Percentiles rank a stretch among this genome's conserved stretches.
Conservation (phyloP, 2,888 invertebrate species). For the Ditylenchus weischeri region DNA sequence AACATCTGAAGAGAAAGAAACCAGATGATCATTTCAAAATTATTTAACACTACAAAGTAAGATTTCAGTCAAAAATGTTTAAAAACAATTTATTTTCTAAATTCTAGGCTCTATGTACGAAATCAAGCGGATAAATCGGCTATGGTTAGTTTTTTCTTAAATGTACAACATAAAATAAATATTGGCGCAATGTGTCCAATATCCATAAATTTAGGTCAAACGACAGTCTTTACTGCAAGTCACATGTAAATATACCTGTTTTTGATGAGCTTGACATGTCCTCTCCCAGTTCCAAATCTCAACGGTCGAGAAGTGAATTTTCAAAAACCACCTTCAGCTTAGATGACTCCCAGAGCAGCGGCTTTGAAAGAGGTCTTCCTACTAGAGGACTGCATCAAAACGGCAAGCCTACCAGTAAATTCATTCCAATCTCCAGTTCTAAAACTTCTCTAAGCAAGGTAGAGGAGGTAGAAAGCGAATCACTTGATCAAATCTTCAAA, state of each 20-base stretch:
- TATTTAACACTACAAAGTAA: too few species aligned
- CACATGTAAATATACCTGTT: conserved; percentile 57
- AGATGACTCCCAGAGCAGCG: neutral
- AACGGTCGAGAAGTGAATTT: neutral
- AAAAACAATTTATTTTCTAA: too few species aligned
- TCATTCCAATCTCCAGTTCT: neutral
- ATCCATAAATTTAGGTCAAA: conserved; percentile 36
- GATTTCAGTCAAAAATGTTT: too few species aligned
- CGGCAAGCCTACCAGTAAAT: neutral
- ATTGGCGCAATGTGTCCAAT: too few species aligned
- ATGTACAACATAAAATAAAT: too few species aligned
- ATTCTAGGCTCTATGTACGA: conserved; percentile 33
- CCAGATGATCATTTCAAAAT: too few species aligned
- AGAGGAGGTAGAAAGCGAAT: conserved; percentile 28
- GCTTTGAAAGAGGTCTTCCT: too few species aligned
- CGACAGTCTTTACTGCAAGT: conserved; percentile 59
- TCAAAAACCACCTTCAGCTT: too few species aligned
- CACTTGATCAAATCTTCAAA: conserved; percentile 38
- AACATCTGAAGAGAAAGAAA: too few species aligned
- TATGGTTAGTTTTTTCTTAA: conserved; percentile 50
- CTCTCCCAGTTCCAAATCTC: neutral
- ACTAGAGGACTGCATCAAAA: neutral
- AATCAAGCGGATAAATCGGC: conserved; percentile 39
- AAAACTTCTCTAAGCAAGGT: neutral
- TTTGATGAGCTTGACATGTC: conserved; percentile 23